Conservation (phyloP, 2,113 vertebrate genomes). For the Taurulus bubalis region DNA sequence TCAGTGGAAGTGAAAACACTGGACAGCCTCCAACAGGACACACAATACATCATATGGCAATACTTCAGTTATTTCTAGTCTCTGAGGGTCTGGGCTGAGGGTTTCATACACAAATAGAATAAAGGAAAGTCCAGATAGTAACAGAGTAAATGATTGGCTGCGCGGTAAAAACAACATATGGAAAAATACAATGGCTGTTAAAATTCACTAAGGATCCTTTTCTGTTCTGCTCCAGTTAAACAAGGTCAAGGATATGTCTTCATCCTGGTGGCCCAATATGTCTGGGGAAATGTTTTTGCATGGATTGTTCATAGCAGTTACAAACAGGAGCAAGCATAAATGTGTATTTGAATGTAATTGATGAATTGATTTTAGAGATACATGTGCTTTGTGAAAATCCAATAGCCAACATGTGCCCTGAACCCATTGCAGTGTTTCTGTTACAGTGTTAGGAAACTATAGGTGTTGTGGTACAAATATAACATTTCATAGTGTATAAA, state of each 20-base stretch:
- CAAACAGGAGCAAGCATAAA: neutral
- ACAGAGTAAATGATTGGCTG: slow-evolving; percentile 64
- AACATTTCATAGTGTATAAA: neutral
- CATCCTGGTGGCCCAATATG: slow-evolving; percentile 20
- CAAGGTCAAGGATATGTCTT: slow-evolving; percentile 56
- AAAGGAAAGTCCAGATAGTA: slow-evolving; percentile 28
- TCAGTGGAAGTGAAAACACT: neutral
- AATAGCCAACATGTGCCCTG: neutral
- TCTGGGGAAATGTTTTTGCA: neutral
- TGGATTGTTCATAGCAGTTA: neutral
- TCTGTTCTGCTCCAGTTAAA: slow-evolving; percentile 31
- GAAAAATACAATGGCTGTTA: slow-evolving; percentile 63
- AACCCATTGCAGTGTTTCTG: neutral
- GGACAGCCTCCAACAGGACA: neutral
- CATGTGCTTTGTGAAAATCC: neutral
- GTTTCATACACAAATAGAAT: slow-evolving; percentile 24
- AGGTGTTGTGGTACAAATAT: neutral
- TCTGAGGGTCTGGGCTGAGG: neutral
- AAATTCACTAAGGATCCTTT: slow-evolving; percentile 43
- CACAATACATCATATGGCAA: neutral
- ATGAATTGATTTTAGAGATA: neutral
- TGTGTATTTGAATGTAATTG: neutral
- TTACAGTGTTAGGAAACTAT: neutral
- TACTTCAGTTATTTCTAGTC: neutral
- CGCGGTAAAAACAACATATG: slow-evolving; percentile 45